Conservation (phyloP, 2,797 vertebrate genomes). For the Prionace glauca region DNA sequence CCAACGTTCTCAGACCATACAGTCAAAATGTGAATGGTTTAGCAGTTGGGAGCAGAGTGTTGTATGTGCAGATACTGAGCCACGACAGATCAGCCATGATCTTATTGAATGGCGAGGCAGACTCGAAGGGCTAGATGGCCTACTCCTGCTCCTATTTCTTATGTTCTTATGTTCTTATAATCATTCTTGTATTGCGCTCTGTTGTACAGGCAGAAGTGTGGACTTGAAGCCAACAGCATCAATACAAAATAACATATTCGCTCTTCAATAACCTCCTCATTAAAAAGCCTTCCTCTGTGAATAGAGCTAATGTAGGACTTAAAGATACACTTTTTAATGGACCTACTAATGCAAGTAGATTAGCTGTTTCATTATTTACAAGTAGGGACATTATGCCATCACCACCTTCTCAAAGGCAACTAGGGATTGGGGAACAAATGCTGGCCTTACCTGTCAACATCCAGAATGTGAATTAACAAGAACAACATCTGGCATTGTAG, state of each 20-base stretch:
- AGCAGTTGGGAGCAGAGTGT: not conserved
- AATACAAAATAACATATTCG: not conserved
- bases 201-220: not conserved
- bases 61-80: not conserved
- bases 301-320: not conserved
- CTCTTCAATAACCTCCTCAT: not conserved
- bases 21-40: not conserved
- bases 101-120: too few species aligned
- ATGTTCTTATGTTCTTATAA: too few species aligned
- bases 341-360: constrained; percentile 7
- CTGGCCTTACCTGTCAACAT: not conserved
- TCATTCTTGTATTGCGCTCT: not conserved
- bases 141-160: too few species aligned
- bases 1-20: not conserved
- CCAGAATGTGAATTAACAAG: not conserved
- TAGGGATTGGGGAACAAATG: not conserved
- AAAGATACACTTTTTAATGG: not conserved
- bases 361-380: constrained; percentile 14
- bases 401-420: not conserved
- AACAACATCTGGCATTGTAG: not conserved
- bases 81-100: too few species aligned
- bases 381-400: not conserved
- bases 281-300: constrained; percentile 15
- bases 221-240: not conserved
- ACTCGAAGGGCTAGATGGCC: too few species aligned